Percentiles rank a stretch among this genome's conserved stretches.
phyloP scores from a whole-genome alignment of 2,888 invertebrate species.

The Pristionchus arcanus region DNA sequence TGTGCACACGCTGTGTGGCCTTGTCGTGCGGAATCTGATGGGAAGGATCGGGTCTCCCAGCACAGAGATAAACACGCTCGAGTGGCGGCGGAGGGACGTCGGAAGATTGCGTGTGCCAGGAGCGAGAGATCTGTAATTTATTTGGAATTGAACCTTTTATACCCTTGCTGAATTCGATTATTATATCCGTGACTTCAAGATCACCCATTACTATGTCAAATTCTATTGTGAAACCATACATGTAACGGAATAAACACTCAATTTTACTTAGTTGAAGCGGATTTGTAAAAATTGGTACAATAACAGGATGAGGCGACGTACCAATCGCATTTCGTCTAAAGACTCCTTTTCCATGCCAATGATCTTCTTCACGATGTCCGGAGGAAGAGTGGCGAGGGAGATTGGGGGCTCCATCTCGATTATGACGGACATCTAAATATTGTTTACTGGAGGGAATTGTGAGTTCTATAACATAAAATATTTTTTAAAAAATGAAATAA shows the following conservation, averaged over 20 bases:
- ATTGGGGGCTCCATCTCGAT: background rate
- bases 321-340: background rate
- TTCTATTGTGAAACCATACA: too few relatives aligned
- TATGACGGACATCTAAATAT: background rate
- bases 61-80: background rate
- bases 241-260: too few relatives aligned
- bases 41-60: background rate
- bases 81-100: background rate
- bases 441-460: background rate
- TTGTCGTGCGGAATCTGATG: background rate
- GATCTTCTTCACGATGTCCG: background rate
- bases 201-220: too few relatives aligned
- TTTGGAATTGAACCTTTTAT: background rate
- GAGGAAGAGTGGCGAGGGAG: background rate
- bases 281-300: too few relatives aligned
- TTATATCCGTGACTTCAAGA: too few relatives aligned
- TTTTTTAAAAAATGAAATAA: too few relatives aligned
- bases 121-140: background rate
- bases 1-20: background rate
- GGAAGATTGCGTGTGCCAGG: background rate
- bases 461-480: background rate
- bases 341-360: constrained; percentile 5
- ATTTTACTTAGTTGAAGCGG: too few relatives aligned
- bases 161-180: too few relatives aligned
- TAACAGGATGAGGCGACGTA: background rate